These are phyloP conservation scores for Grantiella picta DNA, from an alignment of 2,113 vertebrate genomes.

Conservation along the genomic window DNA sequence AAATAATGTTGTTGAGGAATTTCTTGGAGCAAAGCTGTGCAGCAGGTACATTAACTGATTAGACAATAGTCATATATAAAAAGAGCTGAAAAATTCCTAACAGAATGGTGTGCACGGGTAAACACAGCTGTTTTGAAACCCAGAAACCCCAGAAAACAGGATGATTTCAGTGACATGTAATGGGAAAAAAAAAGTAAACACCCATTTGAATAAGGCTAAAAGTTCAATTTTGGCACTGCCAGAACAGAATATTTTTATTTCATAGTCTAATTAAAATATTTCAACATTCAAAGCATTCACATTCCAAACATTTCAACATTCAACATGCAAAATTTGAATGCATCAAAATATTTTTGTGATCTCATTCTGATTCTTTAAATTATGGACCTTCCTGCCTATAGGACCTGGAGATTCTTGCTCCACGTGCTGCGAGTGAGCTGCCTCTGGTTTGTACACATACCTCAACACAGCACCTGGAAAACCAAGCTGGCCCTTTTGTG, in stretches of 20 bases:
- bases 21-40: background rate
- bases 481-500: background rate
- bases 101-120: background rate
- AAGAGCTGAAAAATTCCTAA: background rate
- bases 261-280: background rate
- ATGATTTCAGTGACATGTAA: background rate
- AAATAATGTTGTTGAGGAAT: background rate
- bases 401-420: background rate
- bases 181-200: background rate
- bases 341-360: background rate
- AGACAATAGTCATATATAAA: background rate
- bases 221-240: background rate
- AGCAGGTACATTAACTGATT: background rate
- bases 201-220: background rate
- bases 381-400: background rate
- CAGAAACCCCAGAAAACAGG: background rate
- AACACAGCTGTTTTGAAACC: background rate
- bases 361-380: background rate
- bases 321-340: background rate
- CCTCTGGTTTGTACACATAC: background rate
- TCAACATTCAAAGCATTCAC: background rate
- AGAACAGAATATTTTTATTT: background rate
- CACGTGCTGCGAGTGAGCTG: accelerated
- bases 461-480: background rate
- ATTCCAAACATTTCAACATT: background rate